phyloP scores from a whole-genome alignment of 2,113 vertebrate genomes.

The Myanophis thanlyinensis region DNA sequence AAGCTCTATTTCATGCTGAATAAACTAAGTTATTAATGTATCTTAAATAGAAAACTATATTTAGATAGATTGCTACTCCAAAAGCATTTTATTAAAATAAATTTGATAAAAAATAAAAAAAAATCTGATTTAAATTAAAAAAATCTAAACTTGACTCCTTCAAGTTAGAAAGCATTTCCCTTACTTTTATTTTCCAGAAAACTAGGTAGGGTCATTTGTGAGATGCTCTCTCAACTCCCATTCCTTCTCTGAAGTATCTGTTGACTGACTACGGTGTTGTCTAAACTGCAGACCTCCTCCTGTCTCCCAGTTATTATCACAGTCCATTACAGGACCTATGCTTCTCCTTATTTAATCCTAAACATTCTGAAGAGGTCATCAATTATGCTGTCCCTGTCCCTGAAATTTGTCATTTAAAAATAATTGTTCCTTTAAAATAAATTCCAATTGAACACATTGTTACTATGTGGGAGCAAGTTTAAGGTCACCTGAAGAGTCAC shows the following conservation, averaged over 20 bases:
- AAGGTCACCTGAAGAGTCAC: slow-evolving; percentile 2
- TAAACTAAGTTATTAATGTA: too few species aligned
- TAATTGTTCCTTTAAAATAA: not conserved
- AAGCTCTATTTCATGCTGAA: too few species aligned
- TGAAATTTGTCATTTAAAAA: slow-evolving; percentile 30
- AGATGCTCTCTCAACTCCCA: not conserved
- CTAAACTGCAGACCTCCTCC: not conserved
- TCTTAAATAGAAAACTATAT: too few species aligned
- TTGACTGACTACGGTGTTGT: not conserved
- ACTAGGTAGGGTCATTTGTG: not conserved
- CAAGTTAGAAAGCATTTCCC: not conserved
- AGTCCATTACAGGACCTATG: not conserved
- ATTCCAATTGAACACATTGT: slow-evolving; percentile 14
- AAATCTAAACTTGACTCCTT: too few species aligned
- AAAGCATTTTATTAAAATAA: too few species aligned
- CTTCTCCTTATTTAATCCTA: not conserved
- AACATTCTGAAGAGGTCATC: slow-evolving; percentile 16
- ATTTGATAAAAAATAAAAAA: too few species aligned
- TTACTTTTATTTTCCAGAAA: not conserved
- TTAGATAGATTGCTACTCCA: too few species aligned
- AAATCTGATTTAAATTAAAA: too few species aligned
- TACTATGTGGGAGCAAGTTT: slow-evolving; percentile 16
- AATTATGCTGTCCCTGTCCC: slow-evolving; percentile 9
- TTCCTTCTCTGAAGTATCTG: not conserved
- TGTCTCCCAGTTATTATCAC: not conserved